Conservation (phyloP, 2,113 vertebrate species). For the Corythornis cristatus region DNA sequence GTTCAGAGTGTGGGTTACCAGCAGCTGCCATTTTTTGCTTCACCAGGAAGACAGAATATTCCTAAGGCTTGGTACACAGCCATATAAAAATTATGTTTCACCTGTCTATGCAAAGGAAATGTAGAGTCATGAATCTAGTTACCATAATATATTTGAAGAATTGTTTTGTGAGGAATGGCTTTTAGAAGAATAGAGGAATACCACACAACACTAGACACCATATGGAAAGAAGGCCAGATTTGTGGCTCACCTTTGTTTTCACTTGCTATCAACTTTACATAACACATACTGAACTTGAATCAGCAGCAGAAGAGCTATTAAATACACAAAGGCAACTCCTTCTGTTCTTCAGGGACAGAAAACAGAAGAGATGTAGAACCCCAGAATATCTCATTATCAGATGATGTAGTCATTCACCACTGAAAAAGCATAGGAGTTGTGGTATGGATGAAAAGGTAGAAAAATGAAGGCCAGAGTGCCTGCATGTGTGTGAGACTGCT, state of each 20-base stretch:
- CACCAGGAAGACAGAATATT: not conserved
- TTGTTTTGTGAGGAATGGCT: not conserved
- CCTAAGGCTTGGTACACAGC: not conserved
- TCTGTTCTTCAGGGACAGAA: not conserved
- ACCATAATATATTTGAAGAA: not conserved
- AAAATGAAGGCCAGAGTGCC: not conserved
- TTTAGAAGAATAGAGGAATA: not conserved
- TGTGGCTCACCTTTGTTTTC: not conserved
- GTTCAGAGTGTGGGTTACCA: not conserved
- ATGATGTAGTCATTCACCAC: not conserved
- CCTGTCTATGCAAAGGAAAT: not conserved
- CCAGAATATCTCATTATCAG: not conserved
- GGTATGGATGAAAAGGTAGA: not conserved
- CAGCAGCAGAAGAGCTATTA: not conserved
- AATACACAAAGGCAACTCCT: not conserved
- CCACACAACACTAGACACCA: not conserved
- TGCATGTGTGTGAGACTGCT: not conserved
- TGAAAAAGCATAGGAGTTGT: not conserved
- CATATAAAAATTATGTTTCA: not conserved
- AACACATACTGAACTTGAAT: not conserved
- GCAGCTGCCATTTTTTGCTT: not conserved
- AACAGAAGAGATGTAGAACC: not conserved
- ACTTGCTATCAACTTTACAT: not conserved
- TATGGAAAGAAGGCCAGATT: not conserved
- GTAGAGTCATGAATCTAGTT: not conserved